phyloP scores from a whole-genome alignment of 2,888 invertebrate genomes.

The Eristalinus sepulchralis region DNA sequence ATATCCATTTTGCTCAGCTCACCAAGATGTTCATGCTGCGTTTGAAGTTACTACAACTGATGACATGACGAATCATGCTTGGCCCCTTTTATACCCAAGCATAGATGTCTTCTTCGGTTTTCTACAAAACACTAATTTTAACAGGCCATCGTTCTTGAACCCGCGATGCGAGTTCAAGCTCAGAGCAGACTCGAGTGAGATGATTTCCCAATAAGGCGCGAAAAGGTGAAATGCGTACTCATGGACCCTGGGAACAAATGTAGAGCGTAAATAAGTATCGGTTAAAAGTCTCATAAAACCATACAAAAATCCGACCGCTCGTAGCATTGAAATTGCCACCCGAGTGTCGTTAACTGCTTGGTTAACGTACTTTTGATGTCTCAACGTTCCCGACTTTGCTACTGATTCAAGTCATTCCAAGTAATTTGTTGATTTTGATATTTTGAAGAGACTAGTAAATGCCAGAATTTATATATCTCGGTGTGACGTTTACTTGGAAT shows the following conservation, averaged over 20 bases:
- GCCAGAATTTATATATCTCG: neutral
- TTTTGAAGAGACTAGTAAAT: neutral
- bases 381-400: neutral
- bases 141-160: slow-evolving; percentile 46
- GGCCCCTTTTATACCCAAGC: slow-evolving; percentile 53
- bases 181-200: slow-evolving; percentile 16
- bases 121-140: slow-evolving; percentile 11
- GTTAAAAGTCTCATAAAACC: slow-evolving; percentile 33
- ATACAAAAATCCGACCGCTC: neutral
- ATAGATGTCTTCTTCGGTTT: slow-evolving; percentile 7
- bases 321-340: slow-evolving; percentile 36
- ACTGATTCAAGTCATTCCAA: neutral
- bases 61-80: slow-evolving; percentile 24
- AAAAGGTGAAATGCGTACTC: slow-evolving; percentile 12
- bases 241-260: slow-evolving; percentile 31
- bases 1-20: neutral
- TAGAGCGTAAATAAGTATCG: slow-evolving; percentile 18
- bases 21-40: slow-evolving; percentile 59
- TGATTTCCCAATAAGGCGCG: slow-evolving; percentile 21
- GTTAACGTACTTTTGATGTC: slow-evolving; percentile 25
- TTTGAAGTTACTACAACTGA: slow-evolving; percentile 49
- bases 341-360: neutral
- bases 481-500: neutral
- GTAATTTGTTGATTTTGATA: neutral
- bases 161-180: slow-evolving; percentile 53